A percentile compares a stretch with the other conserved stretches of the same genome.
Evolutionary conservation across 2,888 invertebrate genomes (phyloP).

Genomic region (Synanthedon tipuliformis): DNA sequence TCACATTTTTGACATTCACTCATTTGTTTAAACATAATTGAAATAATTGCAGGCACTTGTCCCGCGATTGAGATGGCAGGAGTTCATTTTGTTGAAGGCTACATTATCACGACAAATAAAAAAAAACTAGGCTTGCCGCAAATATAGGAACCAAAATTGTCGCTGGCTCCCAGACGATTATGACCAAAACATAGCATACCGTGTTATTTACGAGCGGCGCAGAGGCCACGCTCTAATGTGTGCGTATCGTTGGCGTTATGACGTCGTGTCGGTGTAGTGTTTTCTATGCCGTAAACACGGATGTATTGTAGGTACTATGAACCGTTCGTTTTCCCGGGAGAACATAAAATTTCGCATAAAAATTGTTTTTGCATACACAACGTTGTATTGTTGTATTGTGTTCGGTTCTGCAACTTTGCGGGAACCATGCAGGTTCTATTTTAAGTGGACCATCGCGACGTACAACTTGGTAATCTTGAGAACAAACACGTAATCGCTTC

Average conservation of each 20-base stretch:
- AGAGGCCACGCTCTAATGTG: conserved; percentile 28
- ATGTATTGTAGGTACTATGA: conserved; percentile 21
- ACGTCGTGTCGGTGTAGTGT: conserved; percentile 49
- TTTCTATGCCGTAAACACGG: conserved; percentile 44
- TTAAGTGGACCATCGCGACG: conserved; percentile 55
- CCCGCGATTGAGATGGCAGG: too few species aligned
- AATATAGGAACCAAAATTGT: too few species aligned
- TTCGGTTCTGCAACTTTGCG: conserved; percentile 25
- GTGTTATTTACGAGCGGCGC: conserved; percentile 48
- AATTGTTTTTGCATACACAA: not conserved
- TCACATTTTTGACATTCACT: too few species aligned
- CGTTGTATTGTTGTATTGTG: not conserved
- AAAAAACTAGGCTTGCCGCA: too few species aligned
- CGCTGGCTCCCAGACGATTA: not conserved
- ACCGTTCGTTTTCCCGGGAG: conserved; percentile 8
- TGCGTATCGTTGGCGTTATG: conserved; percentile 44
- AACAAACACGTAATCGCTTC: conserved; percentile 19
- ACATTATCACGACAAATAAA: too few species aligned
- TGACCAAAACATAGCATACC: conserved; percentile 23
- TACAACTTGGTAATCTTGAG: conserved; percentile 22
- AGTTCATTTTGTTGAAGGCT: too few species aligned
- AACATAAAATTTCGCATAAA: conserved; percentile 7
- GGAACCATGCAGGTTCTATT: conserved; percentile 41
- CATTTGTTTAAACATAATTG: too few species aligned
- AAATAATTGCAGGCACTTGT: too few species aligned